Percentiles rank a stretch among this genome's conserved stretches.
Evolutionary conservation across 2,797 vertebrate species (phyloP).

Genomic region (Tragelaphus oryx): DNA sequence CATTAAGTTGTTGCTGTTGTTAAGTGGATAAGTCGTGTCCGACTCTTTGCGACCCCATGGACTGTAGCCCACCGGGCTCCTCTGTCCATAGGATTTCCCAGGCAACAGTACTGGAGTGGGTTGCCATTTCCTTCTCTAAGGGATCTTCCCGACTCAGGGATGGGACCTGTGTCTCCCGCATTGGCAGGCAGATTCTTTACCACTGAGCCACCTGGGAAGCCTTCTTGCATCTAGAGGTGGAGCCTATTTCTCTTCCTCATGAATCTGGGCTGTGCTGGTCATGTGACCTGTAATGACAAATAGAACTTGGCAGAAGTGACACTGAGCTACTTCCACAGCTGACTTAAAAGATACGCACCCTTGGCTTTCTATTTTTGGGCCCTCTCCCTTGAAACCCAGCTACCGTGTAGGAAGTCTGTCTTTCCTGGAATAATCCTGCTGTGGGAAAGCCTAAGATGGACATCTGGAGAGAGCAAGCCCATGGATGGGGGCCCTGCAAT

Average conservation of each 20-base stretch:
- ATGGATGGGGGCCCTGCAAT: accelerated
- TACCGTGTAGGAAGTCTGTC: background rate
- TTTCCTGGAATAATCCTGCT: background rate
- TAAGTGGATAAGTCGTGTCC: background rate
- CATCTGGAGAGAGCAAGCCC: background rate
- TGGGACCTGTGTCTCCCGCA: background rate
- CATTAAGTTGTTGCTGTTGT: background rate
- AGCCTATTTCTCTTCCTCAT: background rate
- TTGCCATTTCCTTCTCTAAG: background rate
- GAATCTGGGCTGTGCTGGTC: background rate
- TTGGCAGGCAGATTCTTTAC: background rate
- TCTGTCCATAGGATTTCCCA: background rate
- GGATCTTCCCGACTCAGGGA: background rate
- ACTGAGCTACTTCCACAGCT: background rate
- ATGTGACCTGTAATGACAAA: background rate
- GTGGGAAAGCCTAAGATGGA: background rate
- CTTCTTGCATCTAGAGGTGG: background rate
- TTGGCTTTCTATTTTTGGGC: background rate
- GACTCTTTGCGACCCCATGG: background rate
- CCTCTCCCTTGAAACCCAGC: background rate
- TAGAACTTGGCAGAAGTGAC: background rate
- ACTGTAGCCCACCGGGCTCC: background rate
- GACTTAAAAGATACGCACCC: background rate
- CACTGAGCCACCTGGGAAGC: background rate
- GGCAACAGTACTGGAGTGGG: background rate